A percentile compares a stretch with the other conserved stretches of the same genome.
phyloP scores from a whole-genome alignment of 2,797 vertebrate species.

The Microcaecilia unicolor region DNA sequence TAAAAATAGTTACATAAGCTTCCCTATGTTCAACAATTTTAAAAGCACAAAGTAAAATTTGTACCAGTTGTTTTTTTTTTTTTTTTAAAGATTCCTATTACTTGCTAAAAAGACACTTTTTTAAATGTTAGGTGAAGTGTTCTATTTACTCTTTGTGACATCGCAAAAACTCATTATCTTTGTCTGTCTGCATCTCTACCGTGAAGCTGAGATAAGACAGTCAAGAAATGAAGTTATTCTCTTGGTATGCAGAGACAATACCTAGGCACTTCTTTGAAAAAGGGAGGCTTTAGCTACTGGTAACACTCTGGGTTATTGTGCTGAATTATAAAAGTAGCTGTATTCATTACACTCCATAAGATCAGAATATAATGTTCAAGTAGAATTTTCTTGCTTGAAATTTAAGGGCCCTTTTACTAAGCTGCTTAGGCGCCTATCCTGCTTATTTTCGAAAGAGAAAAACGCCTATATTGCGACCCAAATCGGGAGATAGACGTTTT shows the following conservation, averaged over 20 bases:
- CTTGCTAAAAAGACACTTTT: constrained; percentile 11
- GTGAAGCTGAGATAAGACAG: constrained; percentile 31
- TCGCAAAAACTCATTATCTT: constrained; percentile 24
- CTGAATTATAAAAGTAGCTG: constrained; percentile 14
- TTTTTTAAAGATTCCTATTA: too few species aligned
- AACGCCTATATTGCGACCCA: too few species aligned
- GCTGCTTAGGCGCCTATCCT: too few species aligned
- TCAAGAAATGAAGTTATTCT: constrained; percentile 8
- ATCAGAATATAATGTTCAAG: constrained; percentile 14
- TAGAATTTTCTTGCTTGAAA: constrained; percentile 8
- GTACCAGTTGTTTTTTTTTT: too few species aligned
- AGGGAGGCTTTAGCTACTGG: constrained; percentile 5
- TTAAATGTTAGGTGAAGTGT: constrained; percentile 7
- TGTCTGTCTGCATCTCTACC: constrained; percentile 13
- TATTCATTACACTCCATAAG: constrained; percentile 8
- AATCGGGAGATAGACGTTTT: too few species aligned
- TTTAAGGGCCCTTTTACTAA: too few species aligned
- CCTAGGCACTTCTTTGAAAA: constrained; percentile 1
- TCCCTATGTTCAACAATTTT: too few species aligned
- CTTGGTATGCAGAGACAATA: neutral
- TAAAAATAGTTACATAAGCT: too few species aligned
- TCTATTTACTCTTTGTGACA: constrained; percentile 41
- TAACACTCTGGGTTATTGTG: constrained; percentile 4
- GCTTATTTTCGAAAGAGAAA: too few species aligned
- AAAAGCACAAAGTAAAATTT: too few species aligned